Evolutionary conservation across 53 echinoderm and acorn worm genomes (phyloP).

Genomic region (Stichopus horrens): DNA sequence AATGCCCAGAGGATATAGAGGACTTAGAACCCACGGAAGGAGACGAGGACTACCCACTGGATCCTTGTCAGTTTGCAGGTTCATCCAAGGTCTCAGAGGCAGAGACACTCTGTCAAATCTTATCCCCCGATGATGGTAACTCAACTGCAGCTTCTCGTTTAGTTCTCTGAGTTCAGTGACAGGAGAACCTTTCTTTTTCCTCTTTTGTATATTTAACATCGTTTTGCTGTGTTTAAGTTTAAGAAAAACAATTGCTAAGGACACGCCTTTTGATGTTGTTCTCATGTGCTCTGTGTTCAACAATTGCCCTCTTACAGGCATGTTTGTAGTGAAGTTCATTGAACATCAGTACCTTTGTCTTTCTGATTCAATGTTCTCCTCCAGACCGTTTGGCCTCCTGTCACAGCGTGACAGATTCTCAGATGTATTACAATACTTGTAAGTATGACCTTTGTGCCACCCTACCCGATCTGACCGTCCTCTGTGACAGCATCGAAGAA

Average conservation of each 20-base stretch:
- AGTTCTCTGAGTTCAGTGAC: no score
- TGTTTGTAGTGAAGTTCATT: no score
- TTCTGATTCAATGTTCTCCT: neutral
- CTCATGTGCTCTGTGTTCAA: no score
- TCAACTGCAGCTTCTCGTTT: no score
- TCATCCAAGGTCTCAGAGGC: conserved; percentile 31
- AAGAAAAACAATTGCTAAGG: no score
- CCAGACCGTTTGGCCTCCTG: conserved; percentile 52
- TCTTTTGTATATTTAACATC: no score
- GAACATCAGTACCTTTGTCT: neutral
- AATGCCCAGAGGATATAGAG: conserved; percentile 35
- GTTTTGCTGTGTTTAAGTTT: no score
- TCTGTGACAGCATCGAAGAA: conserved; percentile 55
- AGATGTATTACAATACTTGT: conserved; percentile 36
- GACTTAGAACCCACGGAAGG: conserved; percentile 30
- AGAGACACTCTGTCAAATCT: neutral
- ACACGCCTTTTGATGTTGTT: no score
- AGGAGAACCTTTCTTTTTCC: no score
- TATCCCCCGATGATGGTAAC: conserved; percentile 20
- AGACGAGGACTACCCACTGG: conserved; percentile 21
- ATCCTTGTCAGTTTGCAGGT: conserved; percentile 48
- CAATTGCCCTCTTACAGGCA: no score
- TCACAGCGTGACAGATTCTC: conserved; percentile 19
- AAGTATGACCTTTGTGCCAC: conserved; percentile 69
- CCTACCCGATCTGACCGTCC: conserved; percentile 49